These are phyloP conservation scores for Rhea americana DNA, from an alignment of 2,113 vertebrate species.

Conservation along the genomic window DNA sequence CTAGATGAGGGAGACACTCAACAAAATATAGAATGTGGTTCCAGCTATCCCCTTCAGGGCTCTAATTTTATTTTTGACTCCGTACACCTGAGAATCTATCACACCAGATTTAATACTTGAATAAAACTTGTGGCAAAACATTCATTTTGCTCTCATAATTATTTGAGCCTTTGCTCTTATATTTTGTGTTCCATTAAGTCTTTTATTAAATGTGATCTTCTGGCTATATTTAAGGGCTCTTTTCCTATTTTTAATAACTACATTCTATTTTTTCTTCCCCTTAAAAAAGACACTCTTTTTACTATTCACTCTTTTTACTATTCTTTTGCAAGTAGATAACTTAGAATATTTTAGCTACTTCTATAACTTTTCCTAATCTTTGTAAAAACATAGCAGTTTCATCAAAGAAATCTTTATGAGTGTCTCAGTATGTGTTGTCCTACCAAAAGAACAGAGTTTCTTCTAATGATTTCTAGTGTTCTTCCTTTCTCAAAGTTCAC, in stretches of 20 bases:
- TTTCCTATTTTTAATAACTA: neutral
- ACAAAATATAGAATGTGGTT: neutral
- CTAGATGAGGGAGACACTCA: neutral
- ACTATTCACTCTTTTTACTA: neutral
- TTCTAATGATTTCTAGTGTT: neutral
- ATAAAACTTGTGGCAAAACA: neutral
- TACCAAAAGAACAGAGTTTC: neutral
- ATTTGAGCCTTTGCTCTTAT: neutral
- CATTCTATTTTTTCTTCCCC: neutral
- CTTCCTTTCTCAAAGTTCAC: neutral
- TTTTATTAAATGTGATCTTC: neutral
- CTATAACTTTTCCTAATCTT: neutral
- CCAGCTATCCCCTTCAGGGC: neutral
- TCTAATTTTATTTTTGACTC: neutral
- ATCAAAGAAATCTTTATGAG: neutral
- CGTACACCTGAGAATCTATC: neutral
- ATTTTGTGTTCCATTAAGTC: neutral
- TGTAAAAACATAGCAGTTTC: neutral
- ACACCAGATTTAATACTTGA: neutral
- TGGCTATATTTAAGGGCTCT: neutral
- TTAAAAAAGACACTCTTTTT: neutral
- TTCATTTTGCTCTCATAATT: neutral
- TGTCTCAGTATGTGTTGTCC: neutral
- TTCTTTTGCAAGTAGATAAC: neutral
- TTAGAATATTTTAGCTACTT: neutral